phyloP scores from a whole-genome alignment of 2,797 vertebrate species.

The Squalus acanthias region DNA sequence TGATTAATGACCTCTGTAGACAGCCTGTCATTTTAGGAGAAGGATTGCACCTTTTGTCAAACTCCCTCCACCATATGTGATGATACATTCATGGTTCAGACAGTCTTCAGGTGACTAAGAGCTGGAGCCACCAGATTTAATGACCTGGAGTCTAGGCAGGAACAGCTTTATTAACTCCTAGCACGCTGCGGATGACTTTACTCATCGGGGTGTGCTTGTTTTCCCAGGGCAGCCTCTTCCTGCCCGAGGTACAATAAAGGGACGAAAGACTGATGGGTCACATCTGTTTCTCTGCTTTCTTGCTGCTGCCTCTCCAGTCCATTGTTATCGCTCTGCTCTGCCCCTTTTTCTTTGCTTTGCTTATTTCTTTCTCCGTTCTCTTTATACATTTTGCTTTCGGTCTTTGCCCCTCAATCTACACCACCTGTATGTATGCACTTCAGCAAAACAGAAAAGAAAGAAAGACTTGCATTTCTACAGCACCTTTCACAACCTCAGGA shows the following conservation, averaged over 20 bases:
- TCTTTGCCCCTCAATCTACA: neutral
- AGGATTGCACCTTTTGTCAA: neutral
- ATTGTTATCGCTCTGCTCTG: neutral
- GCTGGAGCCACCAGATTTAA: neutral
- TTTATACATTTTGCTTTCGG: no score
- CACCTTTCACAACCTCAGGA: no score
- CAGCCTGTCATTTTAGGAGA: neutral
- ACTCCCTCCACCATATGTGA: neutral
- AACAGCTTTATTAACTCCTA: neutral
- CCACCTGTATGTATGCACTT: neutral
- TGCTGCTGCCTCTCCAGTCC: neutral
- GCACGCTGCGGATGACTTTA: neutral
- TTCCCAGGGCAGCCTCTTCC: neutral
- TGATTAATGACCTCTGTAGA: neutral
- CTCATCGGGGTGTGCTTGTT: neutral
- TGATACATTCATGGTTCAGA: neutral
- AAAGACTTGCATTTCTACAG: no score
- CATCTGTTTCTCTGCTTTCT: neutral
- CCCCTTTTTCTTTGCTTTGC: neutral
- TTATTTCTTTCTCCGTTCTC: neutral
- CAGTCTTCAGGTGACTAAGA: neutral
- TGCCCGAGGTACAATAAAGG: no score
- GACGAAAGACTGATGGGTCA: neutral
- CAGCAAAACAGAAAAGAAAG: no score
- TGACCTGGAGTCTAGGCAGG: no score